phyloP scores from a whole-genome alignment of 2,113 vertebrate genomes.

The Pao palembangensis region DNA sequence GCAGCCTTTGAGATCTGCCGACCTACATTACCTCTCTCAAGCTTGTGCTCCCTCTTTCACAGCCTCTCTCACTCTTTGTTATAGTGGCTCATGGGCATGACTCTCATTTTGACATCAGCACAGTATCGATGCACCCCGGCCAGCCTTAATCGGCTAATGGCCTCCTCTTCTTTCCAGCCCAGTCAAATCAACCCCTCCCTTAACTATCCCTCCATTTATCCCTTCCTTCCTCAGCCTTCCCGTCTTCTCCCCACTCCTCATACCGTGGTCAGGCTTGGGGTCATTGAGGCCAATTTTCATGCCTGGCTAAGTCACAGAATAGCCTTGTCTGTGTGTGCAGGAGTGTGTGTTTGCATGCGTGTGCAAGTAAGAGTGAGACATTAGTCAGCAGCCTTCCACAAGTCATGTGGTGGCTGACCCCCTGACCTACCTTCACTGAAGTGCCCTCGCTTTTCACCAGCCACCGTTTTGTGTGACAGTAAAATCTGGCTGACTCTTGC shows the following conservation, averaged over 20 bases:
- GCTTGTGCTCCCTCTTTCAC: slow-evolving; percentile 29
- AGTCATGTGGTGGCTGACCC: slow-evolving; percentile 71
- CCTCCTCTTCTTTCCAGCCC: slow-evolving; percentile 64
- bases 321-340: slow-evolving; percentile 45
- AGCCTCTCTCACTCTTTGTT: slow-evolving; percentile 53
- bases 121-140: slow-evolving; percentile 73
- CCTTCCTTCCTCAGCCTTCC: slow-evolving; percentile 41
- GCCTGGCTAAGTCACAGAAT: slow-evolving; percentile 72
- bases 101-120: slow-evolving; percentile 69
- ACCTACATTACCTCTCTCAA: slow-evolving; percentile 39
- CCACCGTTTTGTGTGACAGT: slow-evolving; percentile 36
- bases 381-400: slow-evolving; percentile 65
- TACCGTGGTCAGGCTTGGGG: slow-evolving; percentile 56
- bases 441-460: slow-evolving; percentile 35
- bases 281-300: slow-evolving; percentile 74
- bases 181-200: slow-evolving; percentile 62
- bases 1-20: slow-evolving; percentile 45
- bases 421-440: slow-evolving; percentile 59
- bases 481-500: slow-evolving; percentile 36
- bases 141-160: slow-evolving; percentile 79
- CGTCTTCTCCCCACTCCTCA: slow-evolving; percentile 43
- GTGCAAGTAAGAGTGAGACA: slow-evolving; percentile 23
- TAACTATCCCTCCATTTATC: slow-evolving; percentile 49
- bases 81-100: slow-evolving; percentile 65
- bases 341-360: slow-evolving; percentile 14